phyloP scores from a whole-genome alignment of 1,140 invertebrate species.

The Wasmannia auropunctata region DNA sequence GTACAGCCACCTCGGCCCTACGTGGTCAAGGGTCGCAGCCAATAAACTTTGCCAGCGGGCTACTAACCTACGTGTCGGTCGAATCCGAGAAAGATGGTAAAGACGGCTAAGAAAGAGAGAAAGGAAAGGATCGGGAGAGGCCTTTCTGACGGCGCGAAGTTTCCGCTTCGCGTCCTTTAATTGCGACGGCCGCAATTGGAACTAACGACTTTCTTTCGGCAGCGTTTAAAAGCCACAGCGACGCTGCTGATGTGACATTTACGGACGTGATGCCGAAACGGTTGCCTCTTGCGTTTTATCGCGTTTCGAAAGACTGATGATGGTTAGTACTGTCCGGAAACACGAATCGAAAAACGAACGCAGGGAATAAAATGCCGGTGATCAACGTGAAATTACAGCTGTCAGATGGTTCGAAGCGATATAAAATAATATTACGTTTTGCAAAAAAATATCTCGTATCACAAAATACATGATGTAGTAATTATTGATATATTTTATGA shows the following conservation, averaged over 20 bases:
- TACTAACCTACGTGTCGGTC: constrained; percentile 27
- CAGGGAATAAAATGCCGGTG: neutral
- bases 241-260: constrained; percentile 10
- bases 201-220: constrained; percentile 49
- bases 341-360: neutral
- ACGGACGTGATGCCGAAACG: constrained; percentile 29
- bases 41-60: constrained; percentile 54
- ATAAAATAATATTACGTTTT: neutral
- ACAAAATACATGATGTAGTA: neutral
- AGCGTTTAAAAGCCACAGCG: constrained; percentile 29
- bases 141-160: constrained; percentile 34
- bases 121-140: neutral
- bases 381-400: constrained; percentile 11
- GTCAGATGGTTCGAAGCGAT: neutral
- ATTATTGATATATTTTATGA: neutral
- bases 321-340: neutral
- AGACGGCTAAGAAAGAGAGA: neutral
- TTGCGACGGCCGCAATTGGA: neutral
- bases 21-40: constrained; percentile 58
- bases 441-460: neutral
- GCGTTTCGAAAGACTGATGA: neutral
- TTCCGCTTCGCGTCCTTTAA: constrained; percentile 43
- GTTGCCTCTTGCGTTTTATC: constrained; percentile 26
- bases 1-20: constrained; percentile 11
- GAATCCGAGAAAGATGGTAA: constrained; percentile 38